Conservation (phyloP, 2,113 vertebrate genomes). For the Baryphthengus martii region DNA sequence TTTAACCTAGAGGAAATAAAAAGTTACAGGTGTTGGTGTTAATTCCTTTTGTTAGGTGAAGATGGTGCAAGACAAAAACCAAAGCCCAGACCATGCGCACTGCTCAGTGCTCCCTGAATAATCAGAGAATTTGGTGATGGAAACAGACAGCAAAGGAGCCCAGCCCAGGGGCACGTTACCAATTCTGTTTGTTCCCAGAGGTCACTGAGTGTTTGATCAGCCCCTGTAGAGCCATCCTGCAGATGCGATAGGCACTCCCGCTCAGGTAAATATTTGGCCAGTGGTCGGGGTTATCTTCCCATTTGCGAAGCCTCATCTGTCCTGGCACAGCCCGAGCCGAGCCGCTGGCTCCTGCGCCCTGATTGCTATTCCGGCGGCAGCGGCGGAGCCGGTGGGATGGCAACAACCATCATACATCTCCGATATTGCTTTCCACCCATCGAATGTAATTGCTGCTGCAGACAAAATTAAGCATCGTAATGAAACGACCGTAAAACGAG, state of each 20-base stretch:
- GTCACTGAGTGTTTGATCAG: background rate
- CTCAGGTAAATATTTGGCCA: background rate
- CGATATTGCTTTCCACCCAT: background rate
- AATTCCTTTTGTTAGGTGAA: background rate
- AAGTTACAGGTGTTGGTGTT: background rate
- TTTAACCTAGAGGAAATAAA: background rate
- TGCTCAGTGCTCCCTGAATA: background rate
- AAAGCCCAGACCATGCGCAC: background rate
- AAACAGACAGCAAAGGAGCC: background rate
- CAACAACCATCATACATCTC: background rate
- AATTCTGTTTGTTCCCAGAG: background rate
- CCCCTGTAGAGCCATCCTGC: accelerated
- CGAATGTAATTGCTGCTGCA: constrained; percentile 1
- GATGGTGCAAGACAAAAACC: background rate
- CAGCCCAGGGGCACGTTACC: accelerated
- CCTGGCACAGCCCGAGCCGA: accelerated
- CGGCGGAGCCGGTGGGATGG: background rate
- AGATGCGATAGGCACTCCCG: accelerated
- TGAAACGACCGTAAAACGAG: background rate
- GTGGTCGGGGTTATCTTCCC: background rate
- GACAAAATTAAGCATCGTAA: constrained; percentile 6
- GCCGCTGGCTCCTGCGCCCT: accelerated
- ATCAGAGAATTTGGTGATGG: background rate
- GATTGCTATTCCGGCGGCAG: background rate
- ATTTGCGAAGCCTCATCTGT: background rate